Conservation (phyloP, 35 echinoderm and acorn worm species). For the Strongylocentrotus purpuratus region DNA sequence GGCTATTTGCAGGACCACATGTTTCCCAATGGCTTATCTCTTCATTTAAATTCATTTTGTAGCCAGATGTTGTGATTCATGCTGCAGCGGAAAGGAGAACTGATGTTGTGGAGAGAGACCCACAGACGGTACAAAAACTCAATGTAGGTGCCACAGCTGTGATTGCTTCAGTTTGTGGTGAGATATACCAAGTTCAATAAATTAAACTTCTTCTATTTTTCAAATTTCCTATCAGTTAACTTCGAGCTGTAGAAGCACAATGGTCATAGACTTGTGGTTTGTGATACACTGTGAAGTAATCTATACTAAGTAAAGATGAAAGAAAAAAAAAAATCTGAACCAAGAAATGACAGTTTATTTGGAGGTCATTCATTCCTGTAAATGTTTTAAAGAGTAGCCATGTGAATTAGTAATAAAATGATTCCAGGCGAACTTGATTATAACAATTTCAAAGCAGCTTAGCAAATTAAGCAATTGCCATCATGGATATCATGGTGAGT, state of each 20-base stretch:
- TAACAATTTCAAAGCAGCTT: no score
- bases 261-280: neutral
- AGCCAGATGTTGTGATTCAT: constrained; percentile 70
- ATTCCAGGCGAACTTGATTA: no score
- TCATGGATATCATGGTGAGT: no score
- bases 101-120: constrained; percentile 71
- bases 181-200: neutral
- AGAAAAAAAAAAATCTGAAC: no score
- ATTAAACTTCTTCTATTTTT: neutral
- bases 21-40: no score
- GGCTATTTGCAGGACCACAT: no score
- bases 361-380: no score
- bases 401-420: no score
- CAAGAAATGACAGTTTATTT: no score
- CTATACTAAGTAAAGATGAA: neutral
- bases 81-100: constrained; percentile 71
- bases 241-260: neutral
- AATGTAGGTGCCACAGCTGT: constrained; percentile 66
- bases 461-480: no score
- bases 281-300: neutral
- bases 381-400: no score
- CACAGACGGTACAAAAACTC: constrained; percentile 56
- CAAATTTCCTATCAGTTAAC: neutral
- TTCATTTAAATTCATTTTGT: neutral
- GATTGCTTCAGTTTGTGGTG: constrained; percentile 69